These are phyloP conservation scores for Hedya salicella DNA, from an alignment of 2,888 invertebrate genomes.

Conservation along the genomic window DNA sequence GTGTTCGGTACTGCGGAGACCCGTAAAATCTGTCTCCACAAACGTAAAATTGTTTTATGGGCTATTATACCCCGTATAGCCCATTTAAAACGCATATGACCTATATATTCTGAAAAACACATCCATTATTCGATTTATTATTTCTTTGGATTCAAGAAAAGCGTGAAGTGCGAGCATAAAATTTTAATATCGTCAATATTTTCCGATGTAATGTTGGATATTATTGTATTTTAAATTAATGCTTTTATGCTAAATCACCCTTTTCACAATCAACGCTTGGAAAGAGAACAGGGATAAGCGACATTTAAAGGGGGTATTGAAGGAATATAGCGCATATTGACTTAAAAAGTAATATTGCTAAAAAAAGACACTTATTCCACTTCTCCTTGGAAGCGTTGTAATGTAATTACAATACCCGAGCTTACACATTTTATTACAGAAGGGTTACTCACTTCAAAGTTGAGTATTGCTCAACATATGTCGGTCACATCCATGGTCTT, in stretches of 20 bases:
- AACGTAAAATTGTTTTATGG: slow-evolving; percentile 67
- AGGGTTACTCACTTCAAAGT: no score
- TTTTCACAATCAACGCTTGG: background rate
- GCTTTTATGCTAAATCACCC: background rate
- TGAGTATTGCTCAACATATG: no score
- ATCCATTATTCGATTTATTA: slow-evolving; percentile 38
- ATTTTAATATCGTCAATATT: slow-evolving; percentile 27
- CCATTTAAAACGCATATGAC: slow-evolving; percentile 60
- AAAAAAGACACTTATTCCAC: no score
- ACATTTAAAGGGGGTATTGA: no score
- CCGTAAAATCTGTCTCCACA: slow-evolving; percentile 64
- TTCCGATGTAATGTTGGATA: background rate
- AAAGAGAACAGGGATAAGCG: no score
- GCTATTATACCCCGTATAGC: slow-evolving; percentile 56
- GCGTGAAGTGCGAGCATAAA: slow-evolving; percentile 12
- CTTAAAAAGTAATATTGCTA: no score
- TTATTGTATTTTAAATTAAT: slow-evolving; percentile 22
- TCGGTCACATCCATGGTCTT: no score
- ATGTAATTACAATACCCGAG: no score
- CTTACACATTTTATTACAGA: no score
- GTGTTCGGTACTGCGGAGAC: slow-evolving; percentile 19
- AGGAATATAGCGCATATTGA: no score
- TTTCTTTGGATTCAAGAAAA: slow-evolving; percentile 16
- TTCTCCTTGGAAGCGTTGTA: no score
- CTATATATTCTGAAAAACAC: slow-evolving; percentile 46